Percentiles rank a stretch among this genome's conserved stretches.
These are phyloP conservation scores for Paguma larvata DNA, from an alignment of 2,797 vertebrate genomes.

Conservation along the genomic window DNA sequence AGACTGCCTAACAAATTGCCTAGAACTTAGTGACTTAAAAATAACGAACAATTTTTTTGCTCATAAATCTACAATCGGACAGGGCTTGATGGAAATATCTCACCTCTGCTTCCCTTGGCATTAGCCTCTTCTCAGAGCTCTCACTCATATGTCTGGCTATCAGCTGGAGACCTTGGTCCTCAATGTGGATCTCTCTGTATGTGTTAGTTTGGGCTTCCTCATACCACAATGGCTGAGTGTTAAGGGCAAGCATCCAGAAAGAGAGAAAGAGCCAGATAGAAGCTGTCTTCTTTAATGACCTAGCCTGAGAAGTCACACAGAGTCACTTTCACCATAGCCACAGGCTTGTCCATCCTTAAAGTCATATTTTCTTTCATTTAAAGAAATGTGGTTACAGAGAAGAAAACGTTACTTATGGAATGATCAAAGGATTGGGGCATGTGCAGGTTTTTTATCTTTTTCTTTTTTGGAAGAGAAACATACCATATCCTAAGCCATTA, in stretches of 20 bases:
- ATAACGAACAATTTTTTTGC: constrained; percentile 32
- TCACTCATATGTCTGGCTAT: not conserved
- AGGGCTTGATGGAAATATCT: not conserved
- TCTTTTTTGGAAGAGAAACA: constrained; percentile 67
- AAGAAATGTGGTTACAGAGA: constrained; percentile 22
- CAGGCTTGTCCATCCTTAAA: not conserved
- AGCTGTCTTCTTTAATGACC: not conserved
- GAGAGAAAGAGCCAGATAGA: not conserved
- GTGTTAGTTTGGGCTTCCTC: not conserved
- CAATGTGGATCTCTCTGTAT: not conserved
- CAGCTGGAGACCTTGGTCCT: not conserved
- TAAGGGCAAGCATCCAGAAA: not conserved
- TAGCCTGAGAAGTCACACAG: not conserved
- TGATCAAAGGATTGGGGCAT: constrained; percentile 51
- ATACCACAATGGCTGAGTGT: not conserved
- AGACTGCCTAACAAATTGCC: not conserved
- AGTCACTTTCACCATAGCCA: not conserved
- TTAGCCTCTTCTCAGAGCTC: not conserved
- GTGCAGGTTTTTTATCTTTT: constrained; percentile 54
- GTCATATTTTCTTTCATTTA: not conserved
- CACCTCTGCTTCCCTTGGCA: not conserved
- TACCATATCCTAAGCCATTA: constrained; percentile 65
- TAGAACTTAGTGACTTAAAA: not conserved
- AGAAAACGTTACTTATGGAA: constrained; percentile 56
- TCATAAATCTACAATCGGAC: not conserved